Percentiles rank a stretch among this genome's conserved stretches.
Evolutionary conservation across 1,140 invertebrate species (phyloP).

Genomic region (Orchesella cincta): DNA sequence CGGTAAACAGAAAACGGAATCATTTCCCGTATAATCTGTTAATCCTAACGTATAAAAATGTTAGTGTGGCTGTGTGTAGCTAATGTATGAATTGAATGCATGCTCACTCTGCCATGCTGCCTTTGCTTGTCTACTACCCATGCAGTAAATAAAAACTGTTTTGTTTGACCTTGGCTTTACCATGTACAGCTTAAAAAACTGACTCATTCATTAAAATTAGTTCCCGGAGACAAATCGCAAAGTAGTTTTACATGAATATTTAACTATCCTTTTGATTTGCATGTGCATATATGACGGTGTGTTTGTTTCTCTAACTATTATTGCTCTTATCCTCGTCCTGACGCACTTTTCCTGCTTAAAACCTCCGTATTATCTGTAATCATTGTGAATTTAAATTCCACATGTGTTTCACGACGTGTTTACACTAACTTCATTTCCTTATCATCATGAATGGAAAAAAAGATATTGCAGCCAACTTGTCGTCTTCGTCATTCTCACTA

Average conservation of each 20-base stretch:
- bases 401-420: background rate
- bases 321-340: background rate
- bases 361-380: background rate
- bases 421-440: background rate
- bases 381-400: constrained; percentile 5
- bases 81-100: no score
- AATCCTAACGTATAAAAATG: background rate
- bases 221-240: constrained; percentile 15
- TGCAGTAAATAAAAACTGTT: background rate
- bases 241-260: background rate
- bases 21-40: constrained; percentile 18
- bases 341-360: background rate
- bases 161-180: constrained; percentile 20
- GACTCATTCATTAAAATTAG: constrained; percentile 10
- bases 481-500: background rate
- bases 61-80: background rate
- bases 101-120: no score
- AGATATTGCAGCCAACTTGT: background rate
- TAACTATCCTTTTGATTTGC: background rate
- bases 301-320: background rate
- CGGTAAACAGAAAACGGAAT: background rate
- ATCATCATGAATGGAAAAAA: background rate
- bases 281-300: background rate
- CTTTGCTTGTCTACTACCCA: no score
- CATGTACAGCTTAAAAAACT: background rate